These are phyloP conservation scores for Gopherus flavomarginatus DNA, from an alignment of 2,113 vertebrate genomes.

Conservation along the genomic window DNA sequence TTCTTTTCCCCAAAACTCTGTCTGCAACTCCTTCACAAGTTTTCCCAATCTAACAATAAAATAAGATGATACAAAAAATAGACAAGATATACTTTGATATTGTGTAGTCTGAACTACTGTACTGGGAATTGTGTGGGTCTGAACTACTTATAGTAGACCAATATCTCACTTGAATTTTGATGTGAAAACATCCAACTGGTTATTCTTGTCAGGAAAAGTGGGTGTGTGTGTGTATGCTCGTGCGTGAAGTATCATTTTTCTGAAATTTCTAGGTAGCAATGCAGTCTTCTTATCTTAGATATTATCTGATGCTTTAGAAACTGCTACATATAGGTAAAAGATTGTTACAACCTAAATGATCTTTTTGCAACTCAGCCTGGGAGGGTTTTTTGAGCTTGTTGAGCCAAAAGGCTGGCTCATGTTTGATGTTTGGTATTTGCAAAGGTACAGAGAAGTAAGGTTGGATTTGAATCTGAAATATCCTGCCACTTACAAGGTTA, in stretches of 20 bases:
- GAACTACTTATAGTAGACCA: neutral
- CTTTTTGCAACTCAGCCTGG: neutral
- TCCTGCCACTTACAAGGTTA: neutral
- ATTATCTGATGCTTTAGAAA: neutral
- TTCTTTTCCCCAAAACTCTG: neutral
- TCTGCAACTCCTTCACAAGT: neutral
- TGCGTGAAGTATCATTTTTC: neutral
- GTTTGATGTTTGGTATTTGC: neutral
- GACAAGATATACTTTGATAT: no score
- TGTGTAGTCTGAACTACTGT: neutral
- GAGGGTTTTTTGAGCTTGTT: neutral
- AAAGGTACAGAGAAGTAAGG: neutral
- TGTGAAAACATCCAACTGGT: rapidly evolving
- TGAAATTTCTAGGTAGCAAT: neutral
- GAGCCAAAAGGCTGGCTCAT: neutral
- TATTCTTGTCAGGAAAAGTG: neutral
- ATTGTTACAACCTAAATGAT: neutral
- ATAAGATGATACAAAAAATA: neutral
- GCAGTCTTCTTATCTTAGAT: neutral
- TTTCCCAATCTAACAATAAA: neutral
- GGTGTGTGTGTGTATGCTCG: neutral
- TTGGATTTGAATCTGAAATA: neutral
- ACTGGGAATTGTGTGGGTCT: neutral
- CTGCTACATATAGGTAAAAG: neutral
- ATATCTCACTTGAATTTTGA: neutral